phyloP scores from a whole-genome alignment of 2,797 vertebrate genomes.

The Molossus alvarezi region DNA sequence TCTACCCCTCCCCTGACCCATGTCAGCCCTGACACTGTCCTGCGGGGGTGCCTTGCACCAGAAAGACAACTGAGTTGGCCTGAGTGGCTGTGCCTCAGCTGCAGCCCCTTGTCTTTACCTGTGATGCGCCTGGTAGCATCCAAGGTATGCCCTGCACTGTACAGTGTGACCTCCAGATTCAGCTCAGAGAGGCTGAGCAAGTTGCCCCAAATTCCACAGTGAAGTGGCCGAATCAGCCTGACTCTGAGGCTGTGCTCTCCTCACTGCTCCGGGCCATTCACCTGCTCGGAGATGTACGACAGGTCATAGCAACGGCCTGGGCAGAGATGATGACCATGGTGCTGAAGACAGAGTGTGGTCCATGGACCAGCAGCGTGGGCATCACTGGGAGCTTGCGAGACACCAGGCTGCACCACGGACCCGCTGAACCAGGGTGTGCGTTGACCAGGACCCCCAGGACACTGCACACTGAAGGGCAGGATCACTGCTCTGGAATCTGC shows the following conservation, averaged over 20 bases:
- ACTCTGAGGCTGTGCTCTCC: neutral
- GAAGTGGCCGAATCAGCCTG: neutral
- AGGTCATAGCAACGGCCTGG: neutral
- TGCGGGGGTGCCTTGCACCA: neutral
- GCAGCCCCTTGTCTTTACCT: neutral
- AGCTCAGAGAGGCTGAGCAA: neutral
- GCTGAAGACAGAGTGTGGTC: neutral
- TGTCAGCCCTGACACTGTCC: neutral
- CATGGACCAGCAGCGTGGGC: fast-evolving
- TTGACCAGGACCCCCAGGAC: neutral
- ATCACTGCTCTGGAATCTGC: neutral
- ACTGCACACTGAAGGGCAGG: neutral
- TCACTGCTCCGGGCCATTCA: neutral
- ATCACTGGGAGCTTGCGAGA: neutral
- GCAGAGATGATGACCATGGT: neutral
- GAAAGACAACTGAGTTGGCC: neutral
- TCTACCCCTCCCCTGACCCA: fast-evolving
- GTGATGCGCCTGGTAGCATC: neutral
- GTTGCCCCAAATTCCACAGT: neutral
- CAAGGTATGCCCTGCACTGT: neutral
- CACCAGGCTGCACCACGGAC: neutral
- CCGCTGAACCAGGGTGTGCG: neutral
- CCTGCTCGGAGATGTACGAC: too few relatives aligned
- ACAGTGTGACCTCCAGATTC: neutral
- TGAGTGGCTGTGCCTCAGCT: neutral